phyloP scores from a whole-genome alignment of 2,888 invertebrate species.

The Chymomyza amoena region DNA sequence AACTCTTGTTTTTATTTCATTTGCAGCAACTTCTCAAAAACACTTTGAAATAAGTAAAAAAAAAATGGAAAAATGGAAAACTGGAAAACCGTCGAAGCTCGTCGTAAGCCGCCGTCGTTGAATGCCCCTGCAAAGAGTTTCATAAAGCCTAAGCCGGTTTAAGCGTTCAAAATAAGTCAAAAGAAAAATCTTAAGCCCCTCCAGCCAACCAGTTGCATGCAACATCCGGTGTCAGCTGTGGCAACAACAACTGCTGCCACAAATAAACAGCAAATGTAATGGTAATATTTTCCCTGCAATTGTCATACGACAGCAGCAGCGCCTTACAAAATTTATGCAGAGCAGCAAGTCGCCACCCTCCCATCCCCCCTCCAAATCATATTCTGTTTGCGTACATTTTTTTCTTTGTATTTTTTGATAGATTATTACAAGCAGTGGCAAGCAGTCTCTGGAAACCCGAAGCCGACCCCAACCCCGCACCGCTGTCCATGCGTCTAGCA shows the following conservation, averaged over 20 bases:
- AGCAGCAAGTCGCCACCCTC: constrained; percentile 27
- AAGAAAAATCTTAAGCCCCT: not conserved
- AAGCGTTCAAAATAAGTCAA: not conserved
- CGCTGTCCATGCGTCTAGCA: not conserved
- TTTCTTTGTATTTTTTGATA: constrained; percentile 51
- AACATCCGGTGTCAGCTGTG: not conserved
- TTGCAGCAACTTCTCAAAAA: not conserved
- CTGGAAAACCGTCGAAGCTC: not conserved
- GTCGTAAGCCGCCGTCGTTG: not conserved
- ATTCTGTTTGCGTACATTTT: constrained; percentile 68
- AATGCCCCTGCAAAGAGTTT: not conserved
- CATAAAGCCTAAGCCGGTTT: not conserved
- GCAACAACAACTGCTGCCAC: not conserved
- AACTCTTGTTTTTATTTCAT: not conserved
- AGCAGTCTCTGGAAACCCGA: constrained; percentile 26
- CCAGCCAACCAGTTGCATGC: not conserved
- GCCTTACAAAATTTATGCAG: constrained; percentile 60
- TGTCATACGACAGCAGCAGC: constrained; percentile 58
- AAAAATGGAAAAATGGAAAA: not conserved
- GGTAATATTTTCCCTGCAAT: constrained; percentile 61
- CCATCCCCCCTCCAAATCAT: constrained; percentile 47
- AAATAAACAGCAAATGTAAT: constrained; percentile 10
- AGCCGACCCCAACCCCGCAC: not conserved
- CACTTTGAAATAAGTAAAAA: not conserved
- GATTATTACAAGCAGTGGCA: constrained; percentile 67